These are phyloP conservation scores for Sinocyclocheilus maitianheensis DNA, from an alignment of 2,113 vertebrate genomes.

Conservation along the genomic window DNA sequence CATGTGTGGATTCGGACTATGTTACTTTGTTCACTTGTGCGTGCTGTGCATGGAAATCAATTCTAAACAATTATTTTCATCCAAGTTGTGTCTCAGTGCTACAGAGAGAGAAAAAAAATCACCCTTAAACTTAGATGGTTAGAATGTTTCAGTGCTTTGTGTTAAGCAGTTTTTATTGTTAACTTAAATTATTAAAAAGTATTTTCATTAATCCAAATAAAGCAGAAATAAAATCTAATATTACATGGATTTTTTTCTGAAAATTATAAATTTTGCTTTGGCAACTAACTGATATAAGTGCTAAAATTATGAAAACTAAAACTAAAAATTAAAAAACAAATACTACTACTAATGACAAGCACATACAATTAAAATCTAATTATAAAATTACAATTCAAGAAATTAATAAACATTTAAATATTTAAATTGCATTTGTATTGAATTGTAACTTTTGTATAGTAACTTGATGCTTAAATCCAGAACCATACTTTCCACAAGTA, in stretches of 20 bases:
- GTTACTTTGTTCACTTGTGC: not conserved
- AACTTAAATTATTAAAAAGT: not conserved
- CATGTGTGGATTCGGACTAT: not conserved
- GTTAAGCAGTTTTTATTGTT: not conserved
- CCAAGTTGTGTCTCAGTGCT: not conserved
- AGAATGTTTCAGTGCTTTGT: not conserved
- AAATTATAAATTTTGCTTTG: not conserved
- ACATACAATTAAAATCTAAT: not conserved
- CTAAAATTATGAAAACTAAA: not conserved
- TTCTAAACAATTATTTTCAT: not conserved
- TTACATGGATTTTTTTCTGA: not conserved
- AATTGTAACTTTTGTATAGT: not conserved
- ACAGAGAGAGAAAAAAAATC: no score
- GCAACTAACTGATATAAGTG: not conserved
- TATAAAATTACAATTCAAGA: not conserved
- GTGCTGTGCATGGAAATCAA: not conserved
- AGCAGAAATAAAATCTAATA: not conserved
- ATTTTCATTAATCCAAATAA: not conserved
- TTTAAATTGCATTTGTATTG: not conserved
- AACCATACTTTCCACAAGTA: not conserved
- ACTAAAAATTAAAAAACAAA: no score
- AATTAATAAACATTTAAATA: not conserved
- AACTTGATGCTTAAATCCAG: not conserved
- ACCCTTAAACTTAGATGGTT: not conserved
- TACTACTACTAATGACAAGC: not conserved